Evolutionary conservation across 2,113 vertebrate genomes (phyloP).

Genomic region (Sylvia atricapilla): DNA sequence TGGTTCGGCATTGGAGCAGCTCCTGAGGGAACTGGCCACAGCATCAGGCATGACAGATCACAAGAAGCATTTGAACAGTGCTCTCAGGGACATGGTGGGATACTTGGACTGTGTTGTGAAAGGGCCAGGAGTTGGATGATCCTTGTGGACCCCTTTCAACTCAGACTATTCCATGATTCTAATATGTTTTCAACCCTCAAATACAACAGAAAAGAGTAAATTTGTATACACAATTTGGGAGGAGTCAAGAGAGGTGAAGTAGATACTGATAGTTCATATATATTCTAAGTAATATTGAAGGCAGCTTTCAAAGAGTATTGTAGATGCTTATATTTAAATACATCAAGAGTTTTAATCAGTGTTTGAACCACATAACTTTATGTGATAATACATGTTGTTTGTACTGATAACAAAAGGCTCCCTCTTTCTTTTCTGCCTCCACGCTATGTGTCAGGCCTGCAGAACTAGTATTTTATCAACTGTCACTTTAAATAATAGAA

Average conservation of each 20-base stretch:
- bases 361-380: neutral
- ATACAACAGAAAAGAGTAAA: neutral
- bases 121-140: neutral
- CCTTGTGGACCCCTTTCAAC: neutral
- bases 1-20: fast-evolving
- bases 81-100: neutral
- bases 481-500: neutral
- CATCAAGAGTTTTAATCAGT: neutral
- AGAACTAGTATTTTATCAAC: neutral
- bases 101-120: neutral
- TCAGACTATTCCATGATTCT: neutral
- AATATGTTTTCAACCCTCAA: neutral
- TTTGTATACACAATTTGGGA: neutral
- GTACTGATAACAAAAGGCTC: neutral
- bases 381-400: neutral
- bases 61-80: neutral
- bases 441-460: neutral
- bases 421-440: neutral
- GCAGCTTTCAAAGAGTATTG: neutral
- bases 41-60: neutral
- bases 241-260: neutral
- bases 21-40: neutral
- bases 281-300: neutral
- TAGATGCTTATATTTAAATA: neutral
- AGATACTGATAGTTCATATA: neutral